These are phyloP conservation scores for Cyphomyrmex costatus DNA, from an alignment of 1,140 invertebrate genomes.

Conservation along the genomic window DNA sequence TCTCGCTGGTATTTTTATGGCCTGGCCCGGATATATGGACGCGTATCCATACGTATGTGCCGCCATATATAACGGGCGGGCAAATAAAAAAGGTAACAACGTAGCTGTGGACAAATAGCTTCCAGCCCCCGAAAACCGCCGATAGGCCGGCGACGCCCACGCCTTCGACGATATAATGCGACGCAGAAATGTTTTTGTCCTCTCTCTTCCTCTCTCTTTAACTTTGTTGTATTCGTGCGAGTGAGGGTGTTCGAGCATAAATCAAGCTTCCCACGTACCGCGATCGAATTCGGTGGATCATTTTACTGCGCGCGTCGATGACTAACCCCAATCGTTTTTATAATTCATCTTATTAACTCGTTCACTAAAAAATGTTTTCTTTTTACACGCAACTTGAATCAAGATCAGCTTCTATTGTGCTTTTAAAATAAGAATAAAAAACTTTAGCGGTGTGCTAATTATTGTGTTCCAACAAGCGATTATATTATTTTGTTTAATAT, in stretches of 20 bases:
- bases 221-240: constrained; percentile 3
- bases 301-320: constrained; percentile 32
- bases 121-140: constrained; percentile 37
- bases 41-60: constrained; percentile 52
- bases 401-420: neutral
- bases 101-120: constrained; percentile 63
- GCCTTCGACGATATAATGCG: constrained; percentile 50
- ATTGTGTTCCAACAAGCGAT: neutral
- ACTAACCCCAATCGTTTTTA: constrained; percentile 36
- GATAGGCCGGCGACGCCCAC: constrained; percentile 48
- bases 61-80: constrained; percentile 51
- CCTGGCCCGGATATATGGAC: constrained; percentile 41
- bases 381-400: neutral
- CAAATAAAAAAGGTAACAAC: constrained; percentile 66
- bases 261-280: constrained; percentile 41
- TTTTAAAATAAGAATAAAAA: neutral
- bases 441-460: neutral
- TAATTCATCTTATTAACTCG: constrained; percentile 35
- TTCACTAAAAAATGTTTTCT: neutral
- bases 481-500: neutral
- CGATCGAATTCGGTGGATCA: constrained; percentile 37
- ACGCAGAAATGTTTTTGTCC: constrained; percentile 38
- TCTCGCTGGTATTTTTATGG: constrained; percentile 73
- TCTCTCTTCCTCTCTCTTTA: neutral
- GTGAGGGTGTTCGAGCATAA: constrained; percentile 44